phyloP scores from a whole-genome alignment of 2,797 vertebrate genomes.

The Notoglanidium macrostoma region DNA sequence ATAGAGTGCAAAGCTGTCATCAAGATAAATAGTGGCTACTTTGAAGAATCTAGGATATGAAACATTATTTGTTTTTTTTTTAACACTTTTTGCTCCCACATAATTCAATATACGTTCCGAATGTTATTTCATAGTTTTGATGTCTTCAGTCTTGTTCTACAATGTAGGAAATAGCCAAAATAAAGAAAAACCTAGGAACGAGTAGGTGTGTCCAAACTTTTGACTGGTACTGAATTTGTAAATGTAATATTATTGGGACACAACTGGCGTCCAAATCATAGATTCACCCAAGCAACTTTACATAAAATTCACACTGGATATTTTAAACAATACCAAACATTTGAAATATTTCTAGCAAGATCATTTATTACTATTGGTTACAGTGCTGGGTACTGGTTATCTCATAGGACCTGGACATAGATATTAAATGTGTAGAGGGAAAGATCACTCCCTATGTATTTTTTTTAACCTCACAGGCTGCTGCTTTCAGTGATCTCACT shows the following conservation, averaged over 20 bases:
- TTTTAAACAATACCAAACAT: not conserved
- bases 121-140: no score
- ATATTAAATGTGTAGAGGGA: not conserved
- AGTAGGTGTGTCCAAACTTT: no score
- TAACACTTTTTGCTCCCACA: no score
- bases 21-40: no score
- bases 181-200: no score
- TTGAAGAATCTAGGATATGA: no score
- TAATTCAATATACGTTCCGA: no score
- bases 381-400: not conserved
- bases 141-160: no score
- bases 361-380: not conserved
- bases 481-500: not conserved
- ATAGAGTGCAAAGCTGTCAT: no score
- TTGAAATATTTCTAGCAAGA: not conserved
- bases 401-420: not conserved
- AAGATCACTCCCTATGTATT: not conserved
- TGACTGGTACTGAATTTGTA: not conserved
- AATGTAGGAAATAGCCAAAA: no score
- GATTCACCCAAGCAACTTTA: not conserved
- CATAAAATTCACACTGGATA: not conserved
- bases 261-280: not conserved
- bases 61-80: no score
- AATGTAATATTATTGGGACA: not conserved
- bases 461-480: not conserved